phyloP scores from a whole-genome alignment of 2,797 vertebrate genomes.

The Melanotaenia trifasciata region DNA sequence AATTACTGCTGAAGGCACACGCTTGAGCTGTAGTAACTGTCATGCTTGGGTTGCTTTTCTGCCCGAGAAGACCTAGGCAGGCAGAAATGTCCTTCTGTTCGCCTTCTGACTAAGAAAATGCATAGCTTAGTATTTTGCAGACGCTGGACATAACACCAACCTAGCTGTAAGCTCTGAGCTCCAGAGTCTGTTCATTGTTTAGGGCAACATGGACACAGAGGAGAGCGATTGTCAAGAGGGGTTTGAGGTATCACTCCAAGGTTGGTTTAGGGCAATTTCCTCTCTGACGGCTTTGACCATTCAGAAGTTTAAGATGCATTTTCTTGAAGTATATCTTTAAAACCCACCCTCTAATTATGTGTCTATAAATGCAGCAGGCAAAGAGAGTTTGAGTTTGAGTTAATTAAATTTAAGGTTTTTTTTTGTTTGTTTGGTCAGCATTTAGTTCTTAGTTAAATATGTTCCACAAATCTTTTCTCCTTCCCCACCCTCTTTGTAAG shows the following conservation, averaged over 20 bases:
- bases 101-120: conserved; percentile 17
- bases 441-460: too few species aligned
- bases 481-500: too few species aligned
- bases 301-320: not conserved
- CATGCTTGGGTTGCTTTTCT: conserved; percentile 20
- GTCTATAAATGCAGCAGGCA: too few species aligned
- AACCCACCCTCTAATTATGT: not conserved
- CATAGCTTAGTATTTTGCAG: conserved; percentile 17
- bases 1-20: not conserved
- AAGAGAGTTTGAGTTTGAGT: too few species aligned
- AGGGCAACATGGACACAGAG: conserved; percentile 4
- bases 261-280: conserved; percentile 11
- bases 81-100: not conserved
- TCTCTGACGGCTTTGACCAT: not conserved
- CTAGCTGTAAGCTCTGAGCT: conserved; percentile 17
- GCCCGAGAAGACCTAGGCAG: not conserved
- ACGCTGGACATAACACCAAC: conserved; percentile 25
- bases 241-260: not conserved
- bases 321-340: not conserved
- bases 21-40: not conserved
- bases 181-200: conserved; percentile 1
- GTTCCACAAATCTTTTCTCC: too few species aligned
- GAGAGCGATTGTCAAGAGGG: conserved; percentile 11
- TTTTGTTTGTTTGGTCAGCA: too few species aligned
- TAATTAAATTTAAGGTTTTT: too few species aligned